Conservation (phyloP, 1,140 invertebrate species). For the Megalopta genalis region DNA sequence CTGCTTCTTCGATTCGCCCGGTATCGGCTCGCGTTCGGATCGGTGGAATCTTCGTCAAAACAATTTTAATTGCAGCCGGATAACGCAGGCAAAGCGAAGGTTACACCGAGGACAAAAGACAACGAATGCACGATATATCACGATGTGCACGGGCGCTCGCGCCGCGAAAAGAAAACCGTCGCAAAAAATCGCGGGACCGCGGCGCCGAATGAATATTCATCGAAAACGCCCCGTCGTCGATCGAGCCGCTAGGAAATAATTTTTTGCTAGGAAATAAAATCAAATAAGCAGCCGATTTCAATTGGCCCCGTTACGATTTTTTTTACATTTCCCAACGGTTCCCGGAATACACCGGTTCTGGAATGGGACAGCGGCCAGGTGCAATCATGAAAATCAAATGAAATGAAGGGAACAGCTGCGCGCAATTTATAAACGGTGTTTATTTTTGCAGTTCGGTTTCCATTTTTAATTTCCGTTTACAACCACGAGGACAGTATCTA, state of each 20-base stretch:
- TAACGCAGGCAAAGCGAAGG: constrained; percentile 46
- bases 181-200: not conserved
- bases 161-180: not conserved
- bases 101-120: constrained; percentile 43
- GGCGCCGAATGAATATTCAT: not conserved
- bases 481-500: constrained; percentile 35
- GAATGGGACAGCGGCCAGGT: no score
- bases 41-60: constrained; percentile 35
- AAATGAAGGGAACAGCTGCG: not conserved
- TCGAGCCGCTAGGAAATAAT: no score
- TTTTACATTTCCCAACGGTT: constrained; percentile 12
- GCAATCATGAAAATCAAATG: constrained; percentile 15
- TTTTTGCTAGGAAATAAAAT: not conserved
- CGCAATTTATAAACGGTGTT: constrained; percentile 57
- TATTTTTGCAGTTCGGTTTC: constrained; percentile 47
- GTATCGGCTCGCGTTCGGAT: not conserved
- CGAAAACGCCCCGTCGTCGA: not conserved
- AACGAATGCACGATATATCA: constrained; percentile 24
- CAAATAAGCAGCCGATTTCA: not conserved
- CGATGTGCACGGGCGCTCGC: not conserved
- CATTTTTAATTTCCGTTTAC: constrained; percentile 30
- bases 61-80: constrained; percentile 49
- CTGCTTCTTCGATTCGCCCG: constrained; percentile 13
- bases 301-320: constrained; percentile 11
- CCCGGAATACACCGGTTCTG: not conserved